Evolutionary conservation across 2,888 invertebrate genomes (phyloP), one percentile per base, ranked within the genome.

Genomic region (Athetis lepigone): DNA sequence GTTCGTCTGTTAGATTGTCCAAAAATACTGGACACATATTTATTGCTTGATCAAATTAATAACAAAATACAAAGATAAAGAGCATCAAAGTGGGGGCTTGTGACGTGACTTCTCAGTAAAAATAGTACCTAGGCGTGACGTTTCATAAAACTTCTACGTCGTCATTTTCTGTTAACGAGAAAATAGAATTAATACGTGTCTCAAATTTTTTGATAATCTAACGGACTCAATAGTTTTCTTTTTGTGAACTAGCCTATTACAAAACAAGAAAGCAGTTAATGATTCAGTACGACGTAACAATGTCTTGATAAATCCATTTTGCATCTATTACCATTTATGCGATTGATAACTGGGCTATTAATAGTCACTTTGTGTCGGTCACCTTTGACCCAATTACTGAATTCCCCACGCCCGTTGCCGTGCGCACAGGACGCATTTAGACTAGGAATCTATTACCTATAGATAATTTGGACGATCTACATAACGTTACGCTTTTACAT

Each of bases 351-450:
- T 78, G 62, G 21, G 29, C 63, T 77, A 77, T 68, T 62, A 66
- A 68, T 68, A 77, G 45, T 40, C 51, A 62, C 43, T 61, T 36
- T 65, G 59, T 77, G 78, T 82, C 75, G 79, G 77, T 80, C 85
- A 80, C 79, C 70, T 81, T 73, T 85, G 87, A 84, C 87, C 86
- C 67, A 85, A 86, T 87, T 87, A 61, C 49, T 45, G 56, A 76
- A 80, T 77, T 78, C 81, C 67, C 69, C 52, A 54, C 69, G 67
- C 64, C 54, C 46, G 77, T 71, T 71, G 69, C 66, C 56, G 73
- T 72, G 81, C 69, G 80, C 71, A 74, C 60, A 78, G 66, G 82
- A 82, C 83, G 75, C 65, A 66, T 75, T 75, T 67, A 71, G 76
- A 74, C 65, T 59, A 72, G 47, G 43, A 54, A 57, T 59, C 43